Conservation (phyloP, 2,888 invertebrate genomes). For the Frankliniella intonsa region DNA sequence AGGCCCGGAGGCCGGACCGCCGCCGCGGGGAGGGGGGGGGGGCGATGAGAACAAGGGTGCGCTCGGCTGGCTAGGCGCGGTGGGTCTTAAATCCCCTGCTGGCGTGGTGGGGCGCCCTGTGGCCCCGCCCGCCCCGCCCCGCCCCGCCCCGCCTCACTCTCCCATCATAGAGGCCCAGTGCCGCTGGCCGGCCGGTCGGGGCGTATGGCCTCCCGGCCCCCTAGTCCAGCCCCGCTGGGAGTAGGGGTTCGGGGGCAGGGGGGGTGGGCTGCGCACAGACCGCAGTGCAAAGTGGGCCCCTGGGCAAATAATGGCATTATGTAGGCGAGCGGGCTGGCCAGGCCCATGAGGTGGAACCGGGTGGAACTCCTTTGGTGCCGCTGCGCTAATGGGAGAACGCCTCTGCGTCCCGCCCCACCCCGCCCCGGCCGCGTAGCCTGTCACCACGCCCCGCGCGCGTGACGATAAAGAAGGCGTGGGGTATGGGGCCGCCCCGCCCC, state of each 20-base stretch:
- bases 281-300: slow-evolving; percentile 20
- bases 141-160: background rate
- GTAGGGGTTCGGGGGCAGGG: background rate
- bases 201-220: no score
- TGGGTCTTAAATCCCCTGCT: background rate
- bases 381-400: no score
- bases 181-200: no score
- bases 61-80: background rate
- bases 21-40: background rate
- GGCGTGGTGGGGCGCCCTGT: background rate
- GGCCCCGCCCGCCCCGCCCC: background rate
- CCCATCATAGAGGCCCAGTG: background rate
- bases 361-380: no score
- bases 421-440: no score
- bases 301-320: slow-evolving; percentile 20
- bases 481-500: no score
- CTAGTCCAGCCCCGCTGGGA: background rate
- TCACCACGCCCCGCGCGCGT: no score
- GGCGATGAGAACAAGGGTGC: background rate
- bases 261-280: background rate
- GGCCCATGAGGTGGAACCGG: no score
- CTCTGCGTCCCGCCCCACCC: no score
- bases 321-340: background rate
- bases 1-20: background rate
- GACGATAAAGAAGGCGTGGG: no score